Conservation (phyloP, 1,140 invertebrate genomes). For the Triops cancriformis region DNA sequence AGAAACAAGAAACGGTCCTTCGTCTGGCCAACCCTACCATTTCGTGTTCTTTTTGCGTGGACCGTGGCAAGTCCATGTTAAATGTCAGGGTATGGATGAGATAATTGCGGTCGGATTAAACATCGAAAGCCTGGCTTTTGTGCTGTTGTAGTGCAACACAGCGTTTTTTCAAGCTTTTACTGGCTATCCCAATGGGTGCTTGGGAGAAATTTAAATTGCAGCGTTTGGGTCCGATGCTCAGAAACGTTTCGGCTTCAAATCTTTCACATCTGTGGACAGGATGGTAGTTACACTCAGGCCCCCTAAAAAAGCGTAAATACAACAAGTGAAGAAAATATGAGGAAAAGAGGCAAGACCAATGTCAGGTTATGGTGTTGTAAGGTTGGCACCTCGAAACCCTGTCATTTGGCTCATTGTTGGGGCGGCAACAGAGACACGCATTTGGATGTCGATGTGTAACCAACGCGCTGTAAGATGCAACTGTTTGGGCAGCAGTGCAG, state of each 20-base stretch:
- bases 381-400: background rate
- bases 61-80: background rate
- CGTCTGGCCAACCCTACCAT: background rate
- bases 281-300: background rate
- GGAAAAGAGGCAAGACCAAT: background rate
- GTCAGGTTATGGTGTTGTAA: conserved; percentile 10
- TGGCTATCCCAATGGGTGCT: too few relatives aligned
- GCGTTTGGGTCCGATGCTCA: background rate
- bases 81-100: background rate
- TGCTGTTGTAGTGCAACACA: background rate
- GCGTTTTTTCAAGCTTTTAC: background rate
- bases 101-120: conserved; percentile 10
- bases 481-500: background rate
- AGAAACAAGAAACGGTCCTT: conserved; percentile 6
- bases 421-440: conserved; percentile 10
- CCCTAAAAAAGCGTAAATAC: background rate
- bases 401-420: conserved; percentile 9
- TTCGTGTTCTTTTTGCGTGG: background rate
- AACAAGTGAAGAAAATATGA: background rate
- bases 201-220: background rate
- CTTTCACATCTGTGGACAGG: background rate
- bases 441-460: background rate
- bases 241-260: background rate
- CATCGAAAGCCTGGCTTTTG: background rate
- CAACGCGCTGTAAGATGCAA: background rate